Percentiles rank a stretch among this genome's conserved stretches.
These are phyloP conservation scores for Sciaenops ocellatus DNA, from an alignment of 2,797 vertebrate species.

Conservation along the genomic window DNA sequence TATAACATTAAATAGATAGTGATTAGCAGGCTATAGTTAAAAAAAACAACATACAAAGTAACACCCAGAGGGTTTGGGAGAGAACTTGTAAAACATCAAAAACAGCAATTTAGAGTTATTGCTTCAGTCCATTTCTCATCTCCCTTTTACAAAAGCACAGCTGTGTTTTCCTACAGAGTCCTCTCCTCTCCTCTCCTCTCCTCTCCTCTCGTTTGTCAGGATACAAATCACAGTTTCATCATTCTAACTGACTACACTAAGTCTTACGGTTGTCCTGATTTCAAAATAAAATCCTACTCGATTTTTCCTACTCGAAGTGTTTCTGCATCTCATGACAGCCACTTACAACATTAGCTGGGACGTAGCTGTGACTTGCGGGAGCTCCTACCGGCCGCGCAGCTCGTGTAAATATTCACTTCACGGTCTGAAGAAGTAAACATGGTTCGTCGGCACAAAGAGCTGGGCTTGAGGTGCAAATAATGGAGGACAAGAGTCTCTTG, in stretches of 20 bases:
- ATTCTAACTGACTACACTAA: constrained; percentile 78
- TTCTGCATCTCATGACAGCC: constrained; percentile 65
- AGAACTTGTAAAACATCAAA: constrained; percentile 75
- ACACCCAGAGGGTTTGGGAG: constrained; percentile 73
- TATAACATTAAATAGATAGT: constrained; percentile 89
- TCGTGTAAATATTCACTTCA: constrained; percentile 68
- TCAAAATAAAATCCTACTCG: constrained; percentile 72
- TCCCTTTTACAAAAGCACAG: constrained; percentile 70
- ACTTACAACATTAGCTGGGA: constrained; percentile 60
- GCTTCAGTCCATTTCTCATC: constrained; percentile 80
- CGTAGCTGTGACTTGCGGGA: constrained; percentile 47
- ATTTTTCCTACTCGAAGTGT: constrained; percentile 68
- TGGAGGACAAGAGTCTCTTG: constrained; percentile 61
- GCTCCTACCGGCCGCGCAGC: constrained; percentile 56
- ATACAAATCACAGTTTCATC: constrained; percentile 79
- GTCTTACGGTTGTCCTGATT: constrained; percentile 78
- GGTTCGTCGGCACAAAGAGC: constrained; percentile 32
- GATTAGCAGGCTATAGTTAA: constrained; percentile 85
- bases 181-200: constrained; percentile 3
- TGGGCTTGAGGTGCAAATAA: constrained; percentile 57
- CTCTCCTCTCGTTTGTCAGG: constrained; percentile 61
- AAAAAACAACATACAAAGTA: constrained; percentile 73
- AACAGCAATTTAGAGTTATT: constrained; percentile 82
- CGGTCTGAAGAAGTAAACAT: constrained; percentile 58
- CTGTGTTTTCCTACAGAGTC: constrained; percentile 65